These are phyloP conservation scores for Apis laboriosa DNA, from an alignment of 1,140 invertebrate genomes.

Conservation along the genomic window DNA sequence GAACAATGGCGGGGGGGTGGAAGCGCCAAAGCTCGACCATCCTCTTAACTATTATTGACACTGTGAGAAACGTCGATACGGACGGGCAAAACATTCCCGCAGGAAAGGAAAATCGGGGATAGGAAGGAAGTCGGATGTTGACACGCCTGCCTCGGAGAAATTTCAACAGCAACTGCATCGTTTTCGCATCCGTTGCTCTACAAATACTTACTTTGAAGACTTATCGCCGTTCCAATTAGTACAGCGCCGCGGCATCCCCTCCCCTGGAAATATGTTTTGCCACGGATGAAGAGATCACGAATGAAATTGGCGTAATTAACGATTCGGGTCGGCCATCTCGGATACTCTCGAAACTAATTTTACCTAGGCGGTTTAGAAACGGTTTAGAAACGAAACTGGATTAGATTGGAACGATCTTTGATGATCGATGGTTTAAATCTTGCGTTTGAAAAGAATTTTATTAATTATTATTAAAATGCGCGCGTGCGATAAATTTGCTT, in stretches of 20 bases:
- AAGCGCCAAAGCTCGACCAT: constrained; percentile 4
- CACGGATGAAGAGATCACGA: neutral
- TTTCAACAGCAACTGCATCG: neutral
- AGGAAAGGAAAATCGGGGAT: neutral
- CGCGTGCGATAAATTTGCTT: too few relatives aligned
- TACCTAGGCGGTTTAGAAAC: too few relatives aligned
- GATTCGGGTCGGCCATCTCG: neutral
- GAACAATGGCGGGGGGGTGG: constrained; percentile 7
- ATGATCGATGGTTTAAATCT: too few relatives aligned
- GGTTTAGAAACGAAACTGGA: too few relatives aligned
- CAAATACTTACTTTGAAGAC: constrained; percentile 1
- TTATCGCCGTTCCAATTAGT: constrained; percentile 21
- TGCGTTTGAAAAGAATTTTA: too few relatives aligned
- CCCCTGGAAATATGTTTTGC: constrained; percentile 1
- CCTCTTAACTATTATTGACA: constrained; percentile 47
- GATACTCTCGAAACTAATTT: neutral
- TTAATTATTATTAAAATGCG: too few relatives aligned
- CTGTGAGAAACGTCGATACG: constrained; percentile 28
- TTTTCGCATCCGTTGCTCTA: constrained; percentile 10
- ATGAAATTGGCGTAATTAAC: constrained; percentile 14
- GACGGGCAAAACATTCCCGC: constrained; percentile 1
- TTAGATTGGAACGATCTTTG: too few relatives aligned
- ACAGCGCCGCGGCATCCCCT: too few relatives aligned
- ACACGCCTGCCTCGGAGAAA: neutral
- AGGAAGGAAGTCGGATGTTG: neutral